A percentile compares a stretch with the other conserved stretches of the same genome.
Conservation (phyloP, 2,113 vertebrate species). For the Genyomyrus donnyi region DNA sequence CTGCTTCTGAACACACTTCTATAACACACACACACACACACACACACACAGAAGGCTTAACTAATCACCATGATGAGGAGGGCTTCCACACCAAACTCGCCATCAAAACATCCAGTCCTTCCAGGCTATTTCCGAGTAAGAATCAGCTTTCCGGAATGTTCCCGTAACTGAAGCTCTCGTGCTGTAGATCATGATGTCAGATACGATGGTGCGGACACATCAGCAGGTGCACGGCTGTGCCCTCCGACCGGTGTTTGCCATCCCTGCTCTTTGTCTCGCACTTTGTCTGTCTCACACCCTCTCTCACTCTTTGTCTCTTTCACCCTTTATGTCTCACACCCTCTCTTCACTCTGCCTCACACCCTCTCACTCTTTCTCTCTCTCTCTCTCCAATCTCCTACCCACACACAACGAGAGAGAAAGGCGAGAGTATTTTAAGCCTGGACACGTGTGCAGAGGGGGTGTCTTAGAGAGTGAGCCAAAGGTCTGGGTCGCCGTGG, state of each 20-base stretch:
- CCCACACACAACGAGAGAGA: background rate
- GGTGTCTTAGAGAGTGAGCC: background rate
- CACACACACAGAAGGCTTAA: background rate
- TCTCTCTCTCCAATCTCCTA: background rate
- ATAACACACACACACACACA: background rate
- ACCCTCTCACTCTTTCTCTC: slow-evolving; percentile 10
- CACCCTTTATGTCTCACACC: background rate
- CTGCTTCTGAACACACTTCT: background rate
- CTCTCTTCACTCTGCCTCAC: background rate
- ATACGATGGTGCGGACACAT: background rate
- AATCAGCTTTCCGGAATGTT: background rate
- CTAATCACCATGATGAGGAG: background rate
- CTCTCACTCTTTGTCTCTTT: background rate
- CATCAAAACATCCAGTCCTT: background rate
- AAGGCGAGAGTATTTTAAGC: slow-evolving; percentile 13
- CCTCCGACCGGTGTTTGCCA: background rate
- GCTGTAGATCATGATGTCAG: background rate
- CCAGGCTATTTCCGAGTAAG: background rate
- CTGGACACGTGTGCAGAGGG: background rate
- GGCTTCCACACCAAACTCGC: background rate
- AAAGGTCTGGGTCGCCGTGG: slow-evolving; percentile 7
- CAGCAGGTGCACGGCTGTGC: background rate
- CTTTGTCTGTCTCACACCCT: background rate
- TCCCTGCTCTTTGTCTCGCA: background rate
- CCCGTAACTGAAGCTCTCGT: background rate